Conservation (phyloP, 92 coral and sea anemone genomes). For the Heliopora coerulea region DNA sequence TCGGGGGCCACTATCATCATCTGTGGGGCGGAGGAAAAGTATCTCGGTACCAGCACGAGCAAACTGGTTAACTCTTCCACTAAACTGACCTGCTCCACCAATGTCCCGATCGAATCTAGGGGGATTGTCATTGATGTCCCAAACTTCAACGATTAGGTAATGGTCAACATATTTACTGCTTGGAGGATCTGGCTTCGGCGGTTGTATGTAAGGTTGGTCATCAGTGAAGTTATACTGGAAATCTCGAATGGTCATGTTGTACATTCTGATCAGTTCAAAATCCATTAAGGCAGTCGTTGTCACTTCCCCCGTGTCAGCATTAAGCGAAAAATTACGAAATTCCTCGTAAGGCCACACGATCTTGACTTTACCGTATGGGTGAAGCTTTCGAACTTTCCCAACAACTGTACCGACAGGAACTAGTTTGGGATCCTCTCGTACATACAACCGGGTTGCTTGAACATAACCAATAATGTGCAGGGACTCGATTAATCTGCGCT, state of each 20-base stretch:
- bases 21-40: slow-evolving; percentile 3
- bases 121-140: slow-evolving; percentile 20
- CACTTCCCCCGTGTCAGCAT: slow-evolving; percentile 21
- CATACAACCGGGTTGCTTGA: slow-evolving; percentile 36
- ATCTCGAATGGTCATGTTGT: slow-evolving; percentile 43
- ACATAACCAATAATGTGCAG: slow-evolving; percentile 21
- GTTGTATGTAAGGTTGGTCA: background rate
- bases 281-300: slow-evolving; percentile 28
- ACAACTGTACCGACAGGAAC: slow-evolving; percentile 13
- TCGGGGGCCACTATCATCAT: slow-evolving; percentile 31
- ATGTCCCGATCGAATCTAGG: slow-evolving; percentile 22
- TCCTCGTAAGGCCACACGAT: slow-evolving; percentile 34
- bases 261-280: slow-evolving; percentile 22
- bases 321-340: slow-evolving; percentile 29
- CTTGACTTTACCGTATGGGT: slow-evolving; percentile 27
- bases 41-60: slow-evolving; percentile 32
- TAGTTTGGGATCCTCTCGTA: slow-evolving; percentile 7
- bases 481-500: background rate
- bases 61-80: slow-evolving; percentile 23
- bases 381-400: slow-evolving; percentile 35
- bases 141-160: slow-evolving; percentile 37
- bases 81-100: background rate
- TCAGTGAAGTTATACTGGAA: slow-evolving; percentile 20
- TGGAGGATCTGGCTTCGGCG: slow-evolving; percentile 23
- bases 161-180: slow-evolving; percentile 19